Evolutionary conservation across 2,113 vertebrate genomes (phyloP).

Genomic region (Chrysochloris asiatica): DNA sequence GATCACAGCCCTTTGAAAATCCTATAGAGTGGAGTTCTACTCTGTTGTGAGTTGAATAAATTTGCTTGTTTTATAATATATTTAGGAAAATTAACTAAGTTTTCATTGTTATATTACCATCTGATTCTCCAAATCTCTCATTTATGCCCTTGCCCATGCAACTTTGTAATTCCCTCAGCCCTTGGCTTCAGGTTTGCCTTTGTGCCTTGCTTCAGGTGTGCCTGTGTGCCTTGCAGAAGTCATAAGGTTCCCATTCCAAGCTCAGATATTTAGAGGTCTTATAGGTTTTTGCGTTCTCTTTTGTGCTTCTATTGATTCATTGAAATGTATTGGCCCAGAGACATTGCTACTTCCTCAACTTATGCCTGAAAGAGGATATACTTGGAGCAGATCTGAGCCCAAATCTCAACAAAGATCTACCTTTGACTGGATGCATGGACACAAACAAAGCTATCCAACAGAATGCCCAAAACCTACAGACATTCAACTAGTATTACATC

Average conservation of each 20-base stretch:
- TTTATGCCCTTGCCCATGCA: not conserved
- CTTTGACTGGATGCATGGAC: no score
- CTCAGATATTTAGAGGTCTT: not conserved
- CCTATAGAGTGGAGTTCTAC: not conserved
- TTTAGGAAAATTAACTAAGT: not conserved
- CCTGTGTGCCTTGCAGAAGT: not conserved
- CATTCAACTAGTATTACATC: not conserved
- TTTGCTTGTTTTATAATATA: not conserved
- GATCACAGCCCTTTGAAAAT: not conserved
- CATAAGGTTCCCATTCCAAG: not conserved
- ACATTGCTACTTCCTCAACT: not conserved
- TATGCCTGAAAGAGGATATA: not conserved
- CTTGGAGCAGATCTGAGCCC: not conserved
- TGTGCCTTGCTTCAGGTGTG: not conserved
- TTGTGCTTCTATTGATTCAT: not conserved
- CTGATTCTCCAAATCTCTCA: not conserved
- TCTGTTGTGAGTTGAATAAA: not conserved
- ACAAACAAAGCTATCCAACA: not conserved
- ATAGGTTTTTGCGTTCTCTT: not conserved
- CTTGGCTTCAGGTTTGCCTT: not conserved
- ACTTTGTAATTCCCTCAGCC: no score
- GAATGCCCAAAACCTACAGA: not conserved
- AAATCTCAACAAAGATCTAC: no score
- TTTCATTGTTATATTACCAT: not conserved
- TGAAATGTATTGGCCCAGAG: not conserved